phyloP scores from a whole-genome alignment of 2,888 invertebrate species.

The Microchrysa polita region DNA sequence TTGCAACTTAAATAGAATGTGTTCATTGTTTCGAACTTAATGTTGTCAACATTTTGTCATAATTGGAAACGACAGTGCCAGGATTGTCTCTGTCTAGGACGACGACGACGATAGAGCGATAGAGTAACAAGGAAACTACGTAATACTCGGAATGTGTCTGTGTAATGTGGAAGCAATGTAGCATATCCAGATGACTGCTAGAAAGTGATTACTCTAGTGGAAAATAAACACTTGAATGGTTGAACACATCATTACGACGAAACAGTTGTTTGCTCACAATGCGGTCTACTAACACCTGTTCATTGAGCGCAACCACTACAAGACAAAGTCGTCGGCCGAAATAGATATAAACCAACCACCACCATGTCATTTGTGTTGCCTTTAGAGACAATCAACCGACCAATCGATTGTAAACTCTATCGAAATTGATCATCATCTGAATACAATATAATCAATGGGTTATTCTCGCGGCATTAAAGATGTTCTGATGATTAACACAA shows the following conservation, averaged over 20 bases:
- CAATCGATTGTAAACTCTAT: too few species aligned
- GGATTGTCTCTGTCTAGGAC: conserved; percentile 11
- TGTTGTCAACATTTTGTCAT: conserved; percentile 23
- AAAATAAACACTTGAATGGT: conserved; percentile 19
- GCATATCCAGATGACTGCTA: background rate
- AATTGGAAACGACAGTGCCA: conserved; percentile 8
- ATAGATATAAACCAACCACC: too few species aligned
- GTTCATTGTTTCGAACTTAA: conserved; percentile 33
- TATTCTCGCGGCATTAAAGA: too few species aligned
- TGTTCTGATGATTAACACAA: too few species aligned
- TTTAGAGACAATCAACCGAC: too few species aligned
- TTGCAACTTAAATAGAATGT: background rate
- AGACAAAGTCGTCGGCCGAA: background rate
- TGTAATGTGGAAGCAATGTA: background rate
- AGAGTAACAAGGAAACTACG: too few species aligned
- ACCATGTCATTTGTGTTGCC: too few species aligned
- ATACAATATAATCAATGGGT: too few species aligned
- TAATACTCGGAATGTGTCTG: too few species aligned
- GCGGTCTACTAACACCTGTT: background rate
- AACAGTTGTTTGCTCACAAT: background rate
- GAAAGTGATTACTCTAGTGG: conserved; percentile 22
- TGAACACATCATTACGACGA: conserved; percentile 12
- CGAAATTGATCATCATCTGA: too few species aligned
- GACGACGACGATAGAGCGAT: background rate
- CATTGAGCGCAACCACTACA: background rate